Evolutionary conservation across 2,113 vertebrate genomes (phyloP).

Genomic region (Sphyrna mokarran): DNA sequence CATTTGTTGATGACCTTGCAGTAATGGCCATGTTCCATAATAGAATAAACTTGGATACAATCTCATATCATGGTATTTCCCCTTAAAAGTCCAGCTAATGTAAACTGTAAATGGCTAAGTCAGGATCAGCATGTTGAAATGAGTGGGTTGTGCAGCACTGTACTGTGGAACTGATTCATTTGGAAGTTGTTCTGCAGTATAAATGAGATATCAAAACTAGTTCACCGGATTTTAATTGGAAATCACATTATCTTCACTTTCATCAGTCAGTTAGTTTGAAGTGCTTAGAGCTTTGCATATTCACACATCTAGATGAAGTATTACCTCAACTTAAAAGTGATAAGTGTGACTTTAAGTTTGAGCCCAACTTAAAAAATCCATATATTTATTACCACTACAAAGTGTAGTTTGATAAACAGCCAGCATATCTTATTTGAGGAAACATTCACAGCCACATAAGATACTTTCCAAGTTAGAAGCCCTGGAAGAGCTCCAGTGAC

Average conservation of each 20-base stretch:
- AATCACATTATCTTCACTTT: neutral
- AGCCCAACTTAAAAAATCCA: neutral
- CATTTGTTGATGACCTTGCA: too few species aligned
- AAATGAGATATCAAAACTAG: neutral
- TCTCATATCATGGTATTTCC: neutral
- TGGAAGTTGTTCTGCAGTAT: neutral
- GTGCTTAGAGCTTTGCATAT: neutral
- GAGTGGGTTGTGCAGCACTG: neutral
- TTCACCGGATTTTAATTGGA: neutral
- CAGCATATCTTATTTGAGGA: neutral
- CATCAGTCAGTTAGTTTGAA: neutral
- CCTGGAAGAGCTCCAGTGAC: neutral
- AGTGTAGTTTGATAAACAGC: neutral
- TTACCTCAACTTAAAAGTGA: neutral
- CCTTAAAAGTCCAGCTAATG: too few species aligned
- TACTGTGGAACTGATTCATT: neutral
- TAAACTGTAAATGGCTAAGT: neutral
- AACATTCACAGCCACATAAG: too few species aligned
- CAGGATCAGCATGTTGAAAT: neutral
- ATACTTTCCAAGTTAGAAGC: neutral
- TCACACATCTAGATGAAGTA: neutral
- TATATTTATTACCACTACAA: neutral
- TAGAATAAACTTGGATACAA: too few species aligned
- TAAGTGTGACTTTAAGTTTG: neutral
- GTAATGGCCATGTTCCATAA: too few species aligned